Base-by-base conservation (phyloP, 2,888 invertebrate genomes). In the Thera obeliscata region DNA sequence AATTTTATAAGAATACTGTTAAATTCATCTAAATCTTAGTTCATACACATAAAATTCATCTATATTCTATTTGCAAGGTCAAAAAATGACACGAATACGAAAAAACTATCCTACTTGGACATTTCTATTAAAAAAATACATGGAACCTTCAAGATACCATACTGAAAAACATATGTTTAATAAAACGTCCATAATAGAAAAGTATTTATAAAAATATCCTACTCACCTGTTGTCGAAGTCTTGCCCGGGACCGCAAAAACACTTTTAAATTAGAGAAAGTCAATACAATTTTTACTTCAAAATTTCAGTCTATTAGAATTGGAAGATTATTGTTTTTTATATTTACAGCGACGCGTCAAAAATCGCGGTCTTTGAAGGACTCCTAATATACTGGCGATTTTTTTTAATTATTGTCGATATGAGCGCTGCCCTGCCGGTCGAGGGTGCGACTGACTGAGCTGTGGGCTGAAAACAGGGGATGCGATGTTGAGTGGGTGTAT, bases 401-500 rank as follows among this genome's bases (percentile, higher is more conserved):
- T 48, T 48, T 49, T 36, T n/a, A 22, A 8, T 61, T 61, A 48
- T 61, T 67, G 55, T 56, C 38, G 55, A 56, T 22, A 36, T 86
- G 84, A 77, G 79, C 81, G 76, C 72, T 61, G 68, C 58, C 68
- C 57, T 68, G 69, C 81, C 76, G 81, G 78, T 64, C 83, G 61
- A 76, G 84, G 87, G 83, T 84, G 70, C 83, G 79, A 90, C 91
- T 90, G 79, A 90, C 91, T 90, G 85, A 86, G 83, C 82, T 83
- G 82, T 84, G 86, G 83, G 81, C 85, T 84, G 86, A 85, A 85
- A 84, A 86, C 85, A 86, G 87, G 89, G 91, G 87, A 83, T 88
- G 84, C 78, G 76, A 54, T 65, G 38, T 62, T 66, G 87, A 87
- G 91, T 91, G 90, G 90, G 91, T 87, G 90, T 88, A 75, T 77